phyloP scores from a whole-genome alignment of 1,140 invertebrate genomes.

The Lycorma delicatula region DNA sequence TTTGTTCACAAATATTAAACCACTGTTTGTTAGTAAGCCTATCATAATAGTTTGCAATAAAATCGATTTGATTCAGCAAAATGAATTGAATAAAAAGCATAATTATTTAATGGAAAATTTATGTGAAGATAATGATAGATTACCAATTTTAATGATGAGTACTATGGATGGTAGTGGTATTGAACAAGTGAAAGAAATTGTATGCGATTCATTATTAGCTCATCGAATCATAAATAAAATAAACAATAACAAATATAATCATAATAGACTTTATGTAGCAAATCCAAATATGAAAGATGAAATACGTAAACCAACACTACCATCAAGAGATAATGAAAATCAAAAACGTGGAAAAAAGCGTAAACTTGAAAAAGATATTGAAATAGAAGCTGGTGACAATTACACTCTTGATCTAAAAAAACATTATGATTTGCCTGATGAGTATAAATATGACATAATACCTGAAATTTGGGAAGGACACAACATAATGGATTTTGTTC shows the following conservation, averaged over 20 bases:
- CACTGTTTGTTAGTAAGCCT: slow-evolving; percentile 93
- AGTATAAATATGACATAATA: slow-evolving; percentile 87
- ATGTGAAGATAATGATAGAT: neutral
- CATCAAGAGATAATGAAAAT: too few species aligned
- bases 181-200: neutral
- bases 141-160: neutral
- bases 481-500: slow-evolving; percentile 96
- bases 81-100: slow-evolving; percentile 47
- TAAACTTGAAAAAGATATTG: slow-evolving; percentile 86
- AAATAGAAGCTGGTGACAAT: slow-evolving; percentile 88
- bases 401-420: slow-evolving; percentile 93
- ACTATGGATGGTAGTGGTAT: too few species aligned
- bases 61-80: slow-evolving; percentile 67
- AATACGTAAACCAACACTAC: slow-evolving; percentile 35
- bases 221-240: neutral
- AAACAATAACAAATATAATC: neutral
- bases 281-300: slow-evolving; percentile 33
- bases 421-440: slow-evolving; percentile 84
- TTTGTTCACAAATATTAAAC: slow-evolving; percentile 89
- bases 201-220: neutral
- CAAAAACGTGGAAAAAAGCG: slow-evolving; percentile 52
- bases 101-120: slow-evolving; percentile 24
- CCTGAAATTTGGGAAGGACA: slow-evolving; percentile 97
- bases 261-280: neutral
- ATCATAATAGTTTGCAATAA: slow-evolving; percentile 89